Conservation (phyloP, 2,113 vertebrate species). For the Hyla sarda region DNA sequence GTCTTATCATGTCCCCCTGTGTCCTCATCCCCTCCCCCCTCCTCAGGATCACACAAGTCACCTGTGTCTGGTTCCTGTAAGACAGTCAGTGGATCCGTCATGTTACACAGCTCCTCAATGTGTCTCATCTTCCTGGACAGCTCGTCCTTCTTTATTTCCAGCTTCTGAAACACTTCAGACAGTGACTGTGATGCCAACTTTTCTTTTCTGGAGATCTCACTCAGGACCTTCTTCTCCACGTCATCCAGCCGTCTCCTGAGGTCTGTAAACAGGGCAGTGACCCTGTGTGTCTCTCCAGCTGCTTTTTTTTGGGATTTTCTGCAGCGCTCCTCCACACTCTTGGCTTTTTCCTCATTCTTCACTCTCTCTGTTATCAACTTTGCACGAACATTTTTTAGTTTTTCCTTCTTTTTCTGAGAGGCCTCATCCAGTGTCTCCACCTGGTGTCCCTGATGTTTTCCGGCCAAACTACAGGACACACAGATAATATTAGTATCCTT, state of each 20-base stretch:
- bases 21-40: not conserved
- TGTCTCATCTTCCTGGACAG: not conserved
- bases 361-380: not conserved
- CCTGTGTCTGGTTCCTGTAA: not conserved
- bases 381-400: not conserved
- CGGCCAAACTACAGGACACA: not conserved
- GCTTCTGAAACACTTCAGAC: not conserved
- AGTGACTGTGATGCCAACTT: not conserved
- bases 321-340: not conserved
- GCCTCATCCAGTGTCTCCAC: not conserved
- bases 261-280: too few relatives aligned
- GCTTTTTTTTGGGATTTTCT: not conserved
- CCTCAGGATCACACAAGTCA: not conserved
- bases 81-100: not conserved
- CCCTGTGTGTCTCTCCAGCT: too few relatives aligned
- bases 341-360: not conserved
- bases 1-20: conserved; percentile 24
- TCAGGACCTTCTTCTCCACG: not conserved
- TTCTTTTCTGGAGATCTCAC: not conserved
- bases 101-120: not conserved
- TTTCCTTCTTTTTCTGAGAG: not conserved
- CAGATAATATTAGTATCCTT: not conserved
- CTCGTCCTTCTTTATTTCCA: not conserved
- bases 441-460: not conserved
- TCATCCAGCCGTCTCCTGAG: not conserved